phyloP scores from a whole-genome alignment of 2,888 invertebrate genomes.

The Arge pagana region DNA sequence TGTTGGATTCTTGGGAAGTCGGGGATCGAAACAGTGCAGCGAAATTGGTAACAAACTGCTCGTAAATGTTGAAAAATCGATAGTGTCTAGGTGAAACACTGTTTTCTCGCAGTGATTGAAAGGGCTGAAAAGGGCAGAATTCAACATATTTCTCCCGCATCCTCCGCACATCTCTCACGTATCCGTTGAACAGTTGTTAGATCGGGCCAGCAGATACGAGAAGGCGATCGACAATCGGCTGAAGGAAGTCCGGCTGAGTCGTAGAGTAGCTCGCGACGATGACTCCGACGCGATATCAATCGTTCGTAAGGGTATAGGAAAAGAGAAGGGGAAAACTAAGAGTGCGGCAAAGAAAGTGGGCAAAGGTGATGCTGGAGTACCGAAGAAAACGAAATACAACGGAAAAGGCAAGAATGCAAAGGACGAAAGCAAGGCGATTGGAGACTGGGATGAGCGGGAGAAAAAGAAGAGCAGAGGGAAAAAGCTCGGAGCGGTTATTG shows the following conservation, averaged over 20 bases:
- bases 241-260: conserved; percentile 42
- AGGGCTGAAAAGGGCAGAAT: too few relatives aligned
- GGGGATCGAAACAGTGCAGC: too few relatives aligned
- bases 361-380: conserved; percentile 8
- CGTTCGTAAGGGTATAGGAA: conserved; percentile 9
- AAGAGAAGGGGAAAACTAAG: conserved; percentile 20
- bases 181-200: conserved; percentile 41
- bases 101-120: too few relatives aligned
- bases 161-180: too few relatives aligned
- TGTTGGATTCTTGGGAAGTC: too few relatives aligned
- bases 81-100: too few relatives aligned
- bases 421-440: not conserved
- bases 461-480: conserved; percentile 20
- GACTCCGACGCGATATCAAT: conserved; percentile 20
- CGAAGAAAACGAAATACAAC: conserved; percentile 3
- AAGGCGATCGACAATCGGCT: conserved; percentile 43
- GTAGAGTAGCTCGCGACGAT: conserved; percentile 26
- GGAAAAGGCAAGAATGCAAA: conserved; percentile 1
- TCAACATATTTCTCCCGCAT: too few relatives aligned
- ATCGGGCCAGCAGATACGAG: conserved; percentile 43
- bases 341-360: not conserved
- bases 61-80: too few relatives aligned
- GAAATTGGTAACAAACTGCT: too few relatives aligned
- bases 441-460: conserved; percentile 4
- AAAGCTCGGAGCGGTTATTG: not conserved